Evolutionary conservation across 2,113 vertebrate genomes (phyloP), one percentile per base, ranked within the genome.

Genomic region (Pollimyrus isidori): DNA sequence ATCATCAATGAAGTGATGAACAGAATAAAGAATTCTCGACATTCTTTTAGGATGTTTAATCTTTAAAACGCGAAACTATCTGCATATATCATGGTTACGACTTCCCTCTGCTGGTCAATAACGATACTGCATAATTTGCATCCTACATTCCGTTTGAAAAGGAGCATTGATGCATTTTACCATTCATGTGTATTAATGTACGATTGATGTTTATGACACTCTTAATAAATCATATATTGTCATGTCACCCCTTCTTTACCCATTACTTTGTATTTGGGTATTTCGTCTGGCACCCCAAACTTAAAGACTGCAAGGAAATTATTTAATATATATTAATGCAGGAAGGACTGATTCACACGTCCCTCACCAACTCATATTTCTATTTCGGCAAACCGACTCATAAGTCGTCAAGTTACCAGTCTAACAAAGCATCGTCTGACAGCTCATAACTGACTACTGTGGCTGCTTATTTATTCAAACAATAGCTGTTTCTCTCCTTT

Each of bases 81-180:
- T 30, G 11, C 6, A 26, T 87, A 87, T 50, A 87, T 13, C 30
- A n/a, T 21, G 88, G 49, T 48, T 23, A 39, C 56, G 39, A 84
- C 80, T 89, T 53, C 88, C 88, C 88, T 80, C 88, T 89, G 76
- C 80, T 89, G 88, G 42, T 9, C 23, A 30, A 13, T 45, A 85
- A 46, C 5, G 46, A 30, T 62, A 89, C 7, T 89, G 52, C 80
- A n/a, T 15, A 58, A 46, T 58, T 45, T 26, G 5, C 39, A 0
- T 88, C 23, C 35, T 6, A 13, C 3, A 19, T 76, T 49, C 62
- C n/a, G 19, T 88, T 88, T 73, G 5, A 65, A 21, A 56, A 42
- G n/a, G 19, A 69, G 56, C 23, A 48, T n/a, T 45, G 1, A 45
- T 30, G 23, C 9, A 46, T 9, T 65, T 62, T 87, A 42, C 13